A percentile compares a stretch with the other conserved stretches of the same genome.
These are phyloP conservation scores for Cyprinus carpio DNA, from an alignment of 2,113 vertebrate genomes.

Conservation along the genomic window DNA sequence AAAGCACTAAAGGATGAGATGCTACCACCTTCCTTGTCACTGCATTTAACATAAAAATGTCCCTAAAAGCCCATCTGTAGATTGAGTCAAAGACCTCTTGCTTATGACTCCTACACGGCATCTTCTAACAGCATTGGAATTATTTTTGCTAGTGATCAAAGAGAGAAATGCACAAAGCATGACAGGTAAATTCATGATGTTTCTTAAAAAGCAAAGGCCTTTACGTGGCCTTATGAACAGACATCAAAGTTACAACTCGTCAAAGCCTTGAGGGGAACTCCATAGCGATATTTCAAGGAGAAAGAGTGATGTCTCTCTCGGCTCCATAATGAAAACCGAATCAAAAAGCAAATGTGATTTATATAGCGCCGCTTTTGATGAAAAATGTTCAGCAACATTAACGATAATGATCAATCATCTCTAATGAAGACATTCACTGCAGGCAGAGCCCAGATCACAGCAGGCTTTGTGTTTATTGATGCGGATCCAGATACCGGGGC, in stretches of 20 bases:
- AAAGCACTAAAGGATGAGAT: background rate
- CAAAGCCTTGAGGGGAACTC: conserved; percentile 32
- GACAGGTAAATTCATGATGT: conserved; percentile 37
- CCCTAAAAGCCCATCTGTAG: background rate
- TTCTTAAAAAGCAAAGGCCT: conserved; percentile 8
- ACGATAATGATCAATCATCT: conserved; percentile 27
- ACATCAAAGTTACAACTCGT: conserved; percentile 23
- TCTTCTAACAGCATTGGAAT: conserved; percentile 30
- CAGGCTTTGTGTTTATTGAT: conserved; percentile 55
- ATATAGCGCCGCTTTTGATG: conserved; percentile 24
- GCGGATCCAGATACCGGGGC: conserved; percentile 38
- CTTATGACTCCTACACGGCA: background rate
- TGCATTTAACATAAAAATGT: background rate
- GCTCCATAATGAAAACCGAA: conserved; percentile 36
- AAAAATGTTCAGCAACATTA: conserved; percentile 34
- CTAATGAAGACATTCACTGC: conserved; percentile 26
- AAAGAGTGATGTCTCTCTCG: conserved; percentile 4
- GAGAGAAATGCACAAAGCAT: background rate
- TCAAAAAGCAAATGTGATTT: conserved; percentile 43
- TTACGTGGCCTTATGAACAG: conserved; percentile 33
- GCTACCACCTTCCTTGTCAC: background rate
- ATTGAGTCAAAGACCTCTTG: conserved; percentile 6
- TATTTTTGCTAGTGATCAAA: conserved; percentile 15
- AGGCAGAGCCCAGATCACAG: conserved; percentile 35
- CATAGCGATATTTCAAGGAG: conserved; percentile 15